phyloP scores from a whole-genome alignment of 2,797 vertebrate species.

The Lepidocolaptes lacrymiger region DNA sequence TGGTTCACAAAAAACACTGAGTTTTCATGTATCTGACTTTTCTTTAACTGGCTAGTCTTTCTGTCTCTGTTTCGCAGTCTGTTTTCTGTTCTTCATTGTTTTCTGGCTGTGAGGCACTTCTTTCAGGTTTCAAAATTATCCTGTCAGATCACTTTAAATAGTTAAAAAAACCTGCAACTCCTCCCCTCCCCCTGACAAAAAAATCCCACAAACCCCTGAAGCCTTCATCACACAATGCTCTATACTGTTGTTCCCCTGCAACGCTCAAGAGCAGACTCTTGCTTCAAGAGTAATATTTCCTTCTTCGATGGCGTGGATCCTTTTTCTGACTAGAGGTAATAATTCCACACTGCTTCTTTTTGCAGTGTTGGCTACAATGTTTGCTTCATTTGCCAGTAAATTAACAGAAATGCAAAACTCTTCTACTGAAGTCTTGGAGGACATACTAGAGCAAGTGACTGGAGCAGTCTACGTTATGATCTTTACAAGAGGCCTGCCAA shows the following conservation, averaged over 20 bases:
- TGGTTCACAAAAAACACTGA: background rate
- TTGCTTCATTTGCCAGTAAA: background rate
- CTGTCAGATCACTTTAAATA: background rate
- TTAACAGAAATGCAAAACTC: background rate
- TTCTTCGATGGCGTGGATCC: background rate
- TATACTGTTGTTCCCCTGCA: background rate
- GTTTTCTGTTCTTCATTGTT: background rate
- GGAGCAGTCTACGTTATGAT: background rate
- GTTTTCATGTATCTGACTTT: background rate
- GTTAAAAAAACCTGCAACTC: background rate
- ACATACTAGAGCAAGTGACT: background rate
- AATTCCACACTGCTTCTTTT: rapidly evolving
- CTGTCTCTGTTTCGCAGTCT: background rate
- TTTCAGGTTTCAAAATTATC: background rate
- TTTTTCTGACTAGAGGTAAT: background rate
- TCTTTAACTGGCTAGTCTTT: background rate
- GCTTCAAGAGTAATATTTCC: background rate
- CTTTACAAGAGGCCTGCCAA: background rate
- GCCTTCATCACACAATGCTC: background rate
- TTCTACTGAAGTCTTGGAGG: background rate
- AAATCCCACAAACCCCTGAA: background rate
- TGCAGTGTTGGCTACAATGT: background rate
- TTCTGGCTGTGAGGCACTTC: background rate
- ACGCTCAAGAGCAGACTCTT: background rate
- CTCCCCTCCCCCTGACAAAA: no score